phyloP scores from a whole-genome alignment of 2,797 vertebrate species.

The Sarcoramphus papa region DNA sequence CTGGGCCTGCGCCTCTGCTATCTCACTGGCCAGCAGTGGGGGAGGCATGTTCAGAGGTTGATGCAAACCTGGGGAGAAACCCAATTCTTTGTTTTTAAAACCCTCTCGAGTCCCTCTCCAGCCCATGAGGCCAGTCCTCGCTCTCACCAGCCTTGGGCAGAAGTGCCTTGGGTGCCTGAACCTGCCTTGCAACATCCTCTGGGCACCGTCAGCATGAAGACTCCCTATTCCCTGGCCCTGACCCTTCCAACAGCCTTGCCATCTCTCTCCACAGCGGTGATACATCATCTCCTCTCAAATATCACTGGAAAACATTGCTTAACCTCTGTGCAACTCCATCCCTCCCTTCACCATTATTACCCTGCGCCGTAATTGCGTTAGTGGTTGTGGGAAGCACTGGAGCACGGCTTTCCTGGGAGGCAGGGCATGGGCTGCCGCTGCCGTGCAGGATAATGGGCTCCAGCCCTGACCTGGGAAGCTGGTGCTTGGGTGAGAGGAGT shows the following conservation, averaged over 20 bases:
- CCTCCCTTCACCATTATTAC: no score
- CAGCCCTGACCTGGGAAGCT: background rate
- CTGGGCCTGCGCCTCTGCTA: background rate
- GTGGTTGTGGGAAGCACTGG: background rate
- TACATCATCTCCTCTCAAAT: background rate
- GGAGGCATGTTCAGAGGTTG: background rate
- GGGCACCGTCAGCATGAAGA: background rate
- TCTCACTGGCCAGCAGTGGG: background rate
- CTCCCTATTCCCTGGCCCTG: background rate
- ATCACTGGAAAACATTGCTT: background rate
- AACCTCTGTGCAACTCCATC: background rate
- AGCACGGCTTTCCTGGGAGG: background rate
- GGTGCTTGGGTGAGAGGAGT: rapidly evolving
- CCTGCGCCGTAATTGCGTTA: rapidly evolving
- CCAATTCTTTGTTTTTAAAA: background rate
- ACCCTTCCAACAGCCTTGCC: background rate
- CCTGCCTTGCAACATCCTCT: background rate
- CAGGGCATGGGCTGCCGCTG: rapidly evolving
- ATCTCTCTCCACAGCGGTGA: background rate
- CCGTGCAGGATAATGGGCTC: rapidly evolving
- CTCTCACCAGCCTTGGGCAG: background rate
- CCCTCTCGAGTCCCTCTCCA: background rate
- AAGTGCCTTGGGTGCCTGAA: background rate
- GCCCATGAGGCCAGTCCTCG: background rate
- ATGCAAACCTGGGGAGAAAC: background rate